These are phyloP conservation scores for Oryzias curvinotus DNA, from an alignment of 2,113 vertebrate genomes.

Conservation along the genomic window DNA sequence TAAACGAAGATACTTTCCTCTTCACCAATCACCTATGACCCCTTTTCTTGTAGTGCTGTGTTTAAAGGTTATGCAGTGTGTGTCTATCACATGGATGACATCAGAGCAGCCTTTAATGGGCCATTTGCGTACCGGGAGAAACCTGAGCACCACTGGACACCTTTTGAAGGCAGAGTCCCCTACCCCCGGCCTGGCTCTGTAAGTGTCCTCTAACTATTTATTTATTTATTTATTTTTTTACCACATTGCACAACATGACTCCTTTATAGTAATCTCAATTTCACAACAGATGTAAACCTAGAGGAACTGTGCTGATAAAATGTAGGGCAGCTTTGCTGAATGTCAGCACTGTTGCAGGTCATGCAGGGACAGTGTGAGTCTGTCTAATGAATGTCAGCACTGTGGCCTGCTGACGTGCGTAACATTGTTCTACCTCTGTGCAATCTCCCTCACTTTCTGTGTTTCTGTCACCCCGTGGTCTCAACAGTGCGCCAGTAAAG, in stretches of 20 bases:
- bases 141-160: slow-evolving; percentile 91
- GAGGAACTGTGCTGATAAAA: slow-evolving; percentile 26
- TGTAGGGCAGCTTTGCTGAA: slow-evolving; percentile 39
- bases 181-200: slow-evolving; percentile 97
- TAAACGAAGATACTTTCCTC: neutral
- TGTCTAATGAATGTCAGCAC: slow-evolving; percentile 16
- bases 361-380: slow-evolving; percentile 13
- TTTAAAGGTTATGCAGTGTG: slow-evolving; percentile 96
- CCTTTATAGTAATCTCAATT: slow-evolving; percentile 20
- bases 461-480: slow-evolving; percentile 2
- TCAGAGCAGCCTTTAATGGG: slow-evolving; percentile 93
- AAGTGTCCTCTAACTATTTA: slow-evolving; percentile 54
- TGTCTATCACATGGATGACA: slow-evolving; percentile 92
- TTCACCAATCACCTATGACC: slow-evolving; percentile 1
- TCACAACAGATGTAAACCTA: slow-evolving; percentile 26
- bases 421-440: slow-evolving; percentile 1
- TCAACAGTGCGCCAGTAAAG: slow-evolving; percentile 92
- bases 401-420: neutral
- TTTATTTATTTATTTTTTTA: slow-evolving; percentile 8
- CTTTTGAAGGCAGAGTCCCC: slow-evolving; percentile 91
- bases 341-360: slow-evolving; percentile 47
- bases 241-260: slow-evolving; percentile 15
- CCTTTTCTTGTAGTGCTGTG: slow-evolving; percentile 68
- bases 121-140: slow-evolving; percentile 91
- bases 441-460: neutral